These are phyloP conservation scores for Falco peregrinus DNA, from an alignment of 2,797 vertebrate species.

Conservation along the genomic window DNA sequence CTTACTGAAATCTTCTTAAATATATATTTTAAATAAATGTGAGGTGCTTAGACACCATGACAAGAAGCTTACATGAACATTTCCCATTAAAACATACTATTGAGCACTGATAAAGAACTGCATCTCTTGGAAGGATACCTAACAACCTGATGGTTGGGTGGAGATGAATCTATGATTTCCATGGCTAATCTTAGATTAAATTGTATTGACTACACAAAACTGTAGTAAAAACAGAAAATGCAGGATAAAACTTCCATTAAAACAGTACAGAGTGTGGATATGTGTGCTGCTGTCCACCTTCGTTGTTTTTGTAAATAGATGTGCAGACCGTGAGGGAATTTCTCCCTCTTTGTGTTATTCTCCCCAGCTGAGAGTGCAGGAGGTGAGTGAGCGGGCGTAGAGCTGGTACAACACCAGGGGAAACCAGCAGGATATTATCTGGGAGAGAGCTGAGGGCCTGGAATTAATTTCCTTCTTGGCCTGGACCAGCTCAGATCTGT, in stretches of 20 bases:
- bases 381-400: accelerated
- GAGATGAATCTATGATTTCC: not conserved
- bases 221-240: not conserved
- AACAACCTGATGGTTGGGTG: not conserved
- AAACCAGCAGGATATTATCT: not conserved
- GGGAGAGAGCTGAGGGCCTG: not conserved
- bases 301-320: not conserved
- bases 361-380: not conserved
- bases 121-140: not conserved
- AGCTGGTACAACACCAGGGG: not conserved
- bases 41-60: not conserved
- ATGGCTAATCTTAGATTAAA: not conserved
- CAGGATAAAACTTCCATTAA: not conserved
- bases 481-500: not conserved
- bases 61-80: not conserved
- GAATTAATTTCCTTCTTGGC: not conserved
- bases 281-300: not conserved
- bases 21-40: not conserved
- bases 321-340: not conserved
- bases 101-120: not conserved
- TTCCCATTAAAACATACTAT: not conserved
- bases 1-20: not conserved
- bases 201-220: not conserved
- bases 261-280: not conserved
- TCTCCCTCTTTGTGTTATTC: not conserved